These are phyloP conservation scores for Callosobruchus maculatus DNA, from an alignment of 2,888 invertebrate species.

Conservation along the genomic window DNA sequence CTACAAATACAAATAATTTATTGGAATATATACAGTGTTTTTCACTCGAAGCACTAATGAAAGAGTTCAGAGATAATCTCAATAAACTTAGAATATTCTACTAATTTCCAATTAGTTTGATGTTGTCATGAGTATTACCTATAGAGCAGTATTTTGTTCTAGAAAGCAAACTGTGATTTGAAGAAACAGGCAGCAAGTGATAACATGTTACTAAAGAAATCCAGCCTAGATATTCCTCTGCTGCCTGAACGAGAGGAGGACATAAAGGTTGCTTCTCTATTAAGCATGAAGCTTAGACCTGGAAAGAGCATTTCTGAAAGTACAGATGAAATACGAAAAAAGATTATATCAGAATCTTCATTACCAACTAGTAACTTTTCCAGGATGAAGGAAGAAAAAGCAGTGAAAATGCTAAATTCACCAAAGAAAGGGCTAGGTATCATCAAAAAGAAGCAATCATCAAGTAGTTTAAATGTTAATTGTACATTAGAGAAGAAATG, in stretches of 20 bases:
- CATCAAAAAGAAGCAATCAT: constrained; percentile 20
- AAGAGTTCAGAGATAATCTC: no score
- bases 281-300: constrained; percentile 66
- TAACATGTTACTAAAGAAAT: constrained; percentile 66
- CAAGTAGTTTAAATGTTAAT: not conserved
- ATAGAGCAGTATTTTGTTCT: constrained; percentile 27
- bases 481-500: not conserved
- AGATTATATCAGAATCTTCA: constrained; percentile 40
- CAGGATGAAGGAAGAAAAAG: constrained; percentile 39
- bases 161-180: constrained; percentile 72
- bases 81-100: no score
- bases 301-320: constrained; percentile 58
- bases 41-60: no score
- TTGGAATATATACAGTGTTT: no score
- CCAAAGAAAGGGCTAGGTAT: constrained; percentile 30
- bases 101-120: no score
- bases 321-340: constrained; percentile 36
- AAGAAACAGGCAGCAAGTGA: constrained; percentile 71
- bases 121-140: no score
- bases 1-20: no score
- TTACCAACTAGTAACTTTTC: constrained; percentile 42
- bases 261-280: constrained; percentile 70
- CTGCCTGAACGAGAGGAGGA: constrained; percentile 80
- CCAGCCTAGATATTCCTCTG: constrained; percentile 73
- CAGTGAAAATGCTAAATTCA: constrained; percentile 36